These are phyloP conservation scores for Archips xylosteana DNA, from an alignment of 2,888 invertebrate species.

Conservation along the genomic window DNA sequence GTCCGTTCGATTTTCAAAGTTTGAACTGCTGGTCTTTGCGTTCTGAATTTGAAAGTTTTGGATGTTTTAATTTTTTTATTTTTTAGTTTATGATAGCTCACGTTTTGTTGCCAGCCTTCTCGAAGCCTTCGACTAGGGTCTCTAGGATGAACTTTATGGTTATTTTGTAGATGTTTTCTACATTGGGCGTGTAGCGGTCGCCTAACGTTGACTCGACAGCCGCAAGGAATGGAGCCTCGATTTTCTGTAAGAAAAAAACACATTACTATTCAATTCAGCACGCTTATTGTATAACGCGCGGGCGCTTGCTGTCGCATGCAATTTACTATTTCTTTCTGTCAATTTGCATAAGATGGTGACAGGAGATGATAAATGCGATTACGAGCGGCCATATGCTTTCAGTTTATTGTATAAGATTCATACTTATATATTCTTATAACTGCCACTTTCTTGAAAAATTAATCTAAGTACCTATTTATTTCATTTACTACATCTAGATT, in stretches of 20 bases:
- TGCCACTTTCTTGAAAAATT: too few relatives aligned
- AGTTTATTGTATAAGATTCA: too few relatives aligned
- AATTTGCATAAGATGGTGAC: too few relatives aligned
- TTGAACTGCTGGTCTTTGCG: conserved; percentile 31
- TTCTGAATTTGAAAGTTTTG: conserved; percentile 26
- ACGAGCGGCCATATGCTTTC: too few relatives aligned
- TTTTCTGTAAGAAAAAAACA: conserved; percentile 88
- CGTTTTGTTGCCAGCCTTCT: conserved; percentile 78
- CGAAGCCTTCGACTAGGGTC: conserved; percentile 92
- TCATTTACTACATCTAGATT: too few relatives aligned
- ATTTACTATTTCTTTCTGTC: too few relatives aligned
- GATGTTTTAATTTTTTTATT: conserved; percentile 41
- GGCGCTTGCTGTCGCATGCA: too few relatives aligned
- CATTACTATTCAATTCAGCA: neutral
- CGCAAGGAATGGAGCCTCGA: conserved; percentile 94
- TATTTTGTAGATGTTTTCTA: conserved; percentile 95
- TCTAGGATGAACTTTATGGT: conserved; percentile 96
- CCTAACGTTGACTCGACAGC: conserved; percentile 94
- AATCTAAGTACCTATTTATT: too few relatives aligned
- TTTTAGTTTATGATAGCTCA: conserved; percentile 53
- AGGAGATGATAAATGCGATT: too few relatives aligned
- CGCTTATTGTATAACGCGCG: too few relatives aligned
- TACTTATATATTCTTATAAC: too few relatives aligned
- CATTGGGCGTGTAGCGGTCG: conserved; percentile 95
- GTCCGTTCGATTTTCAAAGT: conserved; percentile 48